phyloP scores from a whole-genome alignment of 2,113 vertebrate species.

The Euleptes europaea region DNA sequence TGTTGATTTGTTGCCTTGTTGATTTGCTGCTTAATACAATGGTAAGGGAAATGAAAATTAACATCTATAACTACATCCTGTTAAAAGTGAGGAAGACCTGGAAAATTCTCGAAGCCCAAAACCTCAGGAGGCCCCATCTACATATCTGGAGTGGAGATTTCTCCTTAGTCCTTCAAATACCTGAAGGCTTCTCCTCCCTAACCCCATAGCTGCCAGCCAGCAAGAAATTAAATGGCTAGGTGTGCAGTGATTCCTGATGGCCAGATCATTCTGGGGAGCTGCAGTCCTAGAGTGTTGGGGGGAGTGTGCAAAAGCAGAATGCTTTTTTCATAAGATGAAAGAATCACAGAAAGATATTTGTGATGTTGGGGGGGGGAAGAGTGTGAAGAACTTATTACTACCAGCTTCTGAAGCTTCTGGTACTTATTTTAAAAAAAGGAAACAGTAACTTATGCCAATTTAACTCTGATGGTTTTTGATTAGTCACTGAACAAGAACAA shows the following conservation, averaged over 20 bases:
- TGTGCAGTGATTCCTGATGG: background rate
- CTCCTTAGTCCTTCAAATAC: background rate
- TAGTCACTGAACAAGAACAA: background rate
- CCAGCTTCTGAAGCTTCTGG: background rate
- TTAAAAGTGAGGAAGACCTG: background rate
- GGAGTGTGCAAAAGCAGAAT: background rate
- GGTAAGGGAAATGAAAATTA: background rate
- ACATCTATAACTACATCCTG: background rate
- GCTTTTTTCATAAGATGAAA: background rate
- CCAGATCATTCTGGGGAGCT: background rate
- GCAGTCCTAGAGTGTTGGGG: background rate
- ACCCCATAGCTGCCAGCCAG: background rate
- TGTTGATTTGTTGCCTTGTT: too few species aligned
- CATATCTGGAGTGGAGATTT: background rate
- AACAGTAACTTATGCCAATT: background rate
- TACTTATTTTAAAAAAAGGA: background rate
- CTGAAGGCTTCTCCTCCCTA: background rate
- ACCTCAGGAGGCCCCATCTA: background rate
- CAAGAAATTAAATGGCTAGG: background rate
- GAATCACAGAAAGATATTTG: background rate
- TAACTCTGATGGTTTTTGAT: background rate
- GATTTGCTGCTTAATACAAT: too few species aligned
- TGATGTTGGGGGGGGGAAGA: background rate
- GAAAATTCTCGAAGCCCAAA: background rate
- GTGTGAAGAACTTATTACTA: conserved; percentile 17